Conservation (phyloP, 2,113 vertebrate species). For the Elephantulus edwardii region DNA sequence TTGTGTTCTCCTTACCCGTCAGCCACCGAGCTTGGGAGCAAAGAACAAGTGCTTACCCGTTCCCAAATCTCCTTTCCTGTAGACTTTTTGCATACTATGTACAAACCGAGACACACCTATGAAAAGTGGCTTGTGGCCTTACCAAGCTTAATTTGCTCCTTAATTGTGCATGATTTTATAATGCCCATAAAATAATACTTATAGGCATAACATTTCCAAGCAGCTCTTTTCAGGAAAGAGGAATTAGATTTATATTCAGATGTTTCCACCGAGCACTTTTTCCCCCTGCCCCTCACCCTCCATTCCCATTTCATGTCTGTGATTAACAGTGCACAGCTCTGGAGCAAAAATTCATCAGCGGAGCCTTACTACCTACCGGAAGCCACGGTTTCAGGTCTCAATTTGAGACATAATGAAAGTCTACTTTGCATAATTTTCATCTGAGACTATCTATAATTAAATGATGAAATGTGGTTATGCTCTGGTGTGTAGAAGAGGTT, state of each 20-base stretch:
- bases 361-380: slow-evolving; percentile 62
- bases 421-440: slow-evolving; percentile 73
- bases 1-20: background rate
- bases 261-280: slow-evolving; percentile 31
- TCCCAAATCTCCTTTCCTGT: background rate
- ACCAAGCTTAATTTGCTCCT: slow-evolving; percentile 63
- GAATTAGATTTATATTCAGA: slow-evolving; percentile 68
- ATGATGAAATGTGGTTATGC: slow-evolving; percentile 55
- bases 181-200: slow-evolving; percentile 56
- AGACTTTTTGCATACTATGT: background rate
- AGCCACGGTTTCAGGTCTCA: slow-evolving; percentile 62
- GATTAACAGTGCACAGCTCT: slow-evolving; percentile 30
- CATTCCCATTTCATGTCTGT: slow-evolving; percentile 30
- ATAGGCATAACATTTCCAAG: slow-evolving; percentile 66
- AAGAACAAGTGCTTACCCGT: background rate
- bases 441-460: slow-evolving; percentile 70
- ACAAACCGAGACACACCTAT: background rate
- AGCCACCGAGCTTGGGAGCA: background rate
- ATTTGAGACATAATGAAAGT: slow-evolving; percentile 72
- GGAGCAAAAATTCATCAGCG: slow-evolving; percentile 57
- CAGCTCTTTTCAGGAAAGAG: slow-evolving; percentile 47
- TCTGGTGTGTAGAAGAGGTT: slow-evolving; percentile 55
- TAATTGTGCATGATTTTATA: slow-evolving; percentile 63
- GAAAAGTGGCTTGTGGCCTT: slow-evolving; percentile 63
- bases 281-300: background rate